These are phyloP conservation scores for Solenopsis fugax DNA, from an alignment of 1,140 invertebrate species.

Conservation along the genomic window DNA sequence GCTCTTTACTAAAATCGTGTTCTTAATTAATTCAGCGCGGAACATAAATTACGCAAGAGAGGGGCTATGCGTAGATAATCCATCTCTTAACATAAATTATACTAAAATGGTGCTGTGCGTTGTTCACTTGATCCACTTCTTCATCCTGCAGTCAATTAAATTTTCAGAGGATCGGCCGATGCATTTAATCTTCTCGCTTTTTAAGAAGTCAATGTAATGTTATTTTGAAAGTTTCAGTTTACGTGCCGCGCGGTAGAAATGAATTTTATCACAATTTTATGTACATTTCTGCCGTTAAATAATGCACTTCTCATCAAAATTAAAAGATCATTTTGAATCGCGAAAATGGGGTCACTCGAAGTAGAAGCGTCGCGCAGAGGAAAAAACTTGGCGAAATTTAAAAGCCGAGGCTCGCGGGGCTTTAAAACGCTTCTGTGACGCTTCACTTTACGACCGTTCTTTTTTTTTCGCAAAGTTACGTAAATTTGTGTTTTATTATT, in stretches of 20 bases:
- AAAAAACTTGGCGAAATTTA: slow-evolving; percentile 29
- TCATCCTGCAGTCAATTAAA: slow-evolving; percentile 16
- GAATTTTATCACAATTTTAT: not conserved
- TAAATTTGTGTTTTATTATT: slow-evolving; percentile 3
- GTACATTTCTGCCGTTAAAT: not conserved
- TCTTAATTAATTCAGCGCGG: not conserved
- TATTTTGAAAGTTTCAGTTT: not conserved
- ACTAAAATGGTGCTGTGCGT: not conserved
- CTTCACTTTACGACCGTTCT: not conserved
- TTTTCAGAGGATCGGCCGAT: not conserved
- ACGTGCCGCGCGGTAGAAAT: not conserved
- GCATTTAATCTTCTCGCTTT: slow-evolving; percentile 11
- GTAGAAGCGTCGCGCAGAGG: not conserved
- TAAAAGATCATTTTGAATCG: slow-evolving; percentile 19
- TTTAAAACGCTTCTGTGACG: slow-evolving; percentile 22
- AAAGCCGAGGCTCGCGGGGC: not conserved
- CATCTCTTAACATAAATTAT: slow-evolving; percentile 37
- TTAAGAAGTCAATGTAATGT: slow-evolving; percentile 16
- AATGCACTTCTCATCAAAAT: slow-evolving; percentile 14
- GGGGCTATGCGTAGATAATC: not conserved
- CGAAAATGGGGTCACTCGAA: slow-evolving; percentile 9
- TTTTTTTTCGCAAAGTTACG: slow-evolving; percentile 18
- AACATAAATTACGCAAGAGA: not conserved
- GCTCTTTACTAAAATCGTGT: not conserved
- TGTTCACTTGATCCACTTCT: slow-evolving; percentile 35